phyloP scores from a whole-genome alignment of 2,888 invertebrate genomes.

The Actias luna region DNA sequence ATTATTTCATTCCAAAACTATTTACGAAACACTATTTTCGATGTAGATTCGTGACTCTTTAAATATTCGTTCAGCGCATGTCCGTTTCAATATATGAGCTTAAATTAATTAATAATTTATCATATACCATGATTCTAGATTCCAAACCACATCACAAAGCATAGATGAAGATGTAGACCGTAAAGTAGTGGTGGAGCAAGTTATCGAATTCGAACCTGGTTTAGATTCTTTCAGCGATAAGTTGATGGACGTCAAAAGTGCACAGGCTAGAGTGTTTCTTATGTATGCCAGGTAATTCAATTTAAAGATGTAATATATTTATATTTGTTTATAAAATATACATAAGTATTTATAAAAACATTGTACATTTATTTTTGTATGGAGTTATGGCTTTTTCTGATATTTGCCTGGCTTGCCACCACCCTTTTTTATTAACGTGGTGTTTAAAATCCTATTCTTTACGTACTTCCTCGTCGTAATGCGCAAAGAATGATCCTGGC shows the following conservation, averaged over 20 bases:
- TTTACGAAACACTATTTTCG: background rate
- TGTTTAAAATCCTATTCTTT: no score
- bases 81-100: background rate
- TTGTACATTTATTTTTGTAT: no score
- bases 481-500: no score
- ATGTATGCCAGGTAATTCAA: constrained; percentile 92
- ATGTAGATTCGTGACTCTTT: background rate
- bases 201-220: constrained; percentile 96
- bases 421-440: no score
- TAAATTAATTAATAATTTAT: background rate
- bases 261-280: constrained; percentile 94
- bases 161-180: constrained; percentile 95
- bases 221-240: constrained; percentile 91
- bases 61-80: background rate
- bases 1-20: background rate
- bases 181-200: constrained; percentile 95
- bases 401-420: no score
- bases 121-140: constrained; percentile 59
- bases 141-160: constrained; percentile 96
- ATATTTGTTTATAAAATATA: background rate
- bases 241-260: constrained; percentile 89
- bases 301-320: background rate
- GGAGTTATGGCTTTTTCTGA: no score
- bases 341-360: background rate
- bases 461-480: no score